phyloP scores from a whole-genome alignment of 2,113 vertebrate genomes.

The Gallinago undulata region DNA sequence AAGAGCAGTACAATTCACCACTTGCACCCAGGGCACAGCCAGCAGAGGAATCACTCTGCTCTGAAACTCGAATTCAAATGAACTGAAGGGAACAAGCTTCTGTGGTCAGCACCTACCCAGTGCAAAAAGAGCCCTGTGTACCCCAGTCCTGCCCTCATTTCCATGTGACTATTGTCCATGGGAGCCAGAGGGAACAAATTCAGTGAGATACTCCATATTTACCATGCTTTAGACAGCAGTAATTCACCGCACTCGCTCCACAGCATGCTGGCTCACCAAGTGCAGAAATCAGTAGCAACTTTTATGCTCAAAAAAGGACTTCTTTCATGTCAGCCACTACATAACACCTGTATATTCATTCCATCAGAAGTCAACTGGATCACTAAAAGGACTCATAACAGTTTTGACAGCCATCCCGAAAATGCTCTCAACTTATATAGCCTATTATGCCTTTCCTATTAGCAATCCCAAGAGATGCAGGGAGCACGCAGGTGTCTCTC shows the following conservation, averaged over 20 bases:
- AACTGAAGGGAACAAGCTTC: background rate
- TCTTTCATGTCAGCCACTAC: background rate
- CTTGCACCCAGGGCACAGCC: background rate
- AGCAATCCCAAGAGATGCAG: background rate
- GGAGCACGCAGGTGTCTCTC: background rate
- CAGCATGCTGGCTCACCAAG: background rate
- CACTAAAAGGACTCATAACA: background rate
- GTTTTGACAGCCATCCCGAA: background rate
- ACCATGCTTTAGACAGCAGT: background rate
- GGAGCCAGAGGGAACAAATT: background rate
- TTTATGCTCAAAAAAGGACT: background rate
- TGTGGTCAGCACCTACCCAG: background rate
- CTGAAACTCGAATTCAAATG: background rate
- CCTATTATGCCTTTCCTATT: background rate
- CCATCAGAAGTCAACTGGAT: background rate
- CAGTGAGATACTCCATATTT: background rate
- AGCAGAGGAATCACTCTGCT: background rate
- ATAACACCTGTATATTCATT: background rate
- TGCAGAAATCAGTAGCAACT: background rate
- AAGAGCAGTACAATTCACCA: slow-evolving; percentile 35
- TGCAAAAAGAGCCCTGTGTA: background rate
- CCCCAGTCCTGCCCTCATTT: background rate
- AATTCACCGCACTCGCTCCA: background rate
- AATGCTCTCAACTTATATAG: background rate
- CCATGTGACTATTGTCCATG: background rate